A percentile compares a stretch with the other conserved stretches of the same genome.
Conservation (phyloP, 1,140 invertebrate species). For the Antheraea pernyi region DNA sequence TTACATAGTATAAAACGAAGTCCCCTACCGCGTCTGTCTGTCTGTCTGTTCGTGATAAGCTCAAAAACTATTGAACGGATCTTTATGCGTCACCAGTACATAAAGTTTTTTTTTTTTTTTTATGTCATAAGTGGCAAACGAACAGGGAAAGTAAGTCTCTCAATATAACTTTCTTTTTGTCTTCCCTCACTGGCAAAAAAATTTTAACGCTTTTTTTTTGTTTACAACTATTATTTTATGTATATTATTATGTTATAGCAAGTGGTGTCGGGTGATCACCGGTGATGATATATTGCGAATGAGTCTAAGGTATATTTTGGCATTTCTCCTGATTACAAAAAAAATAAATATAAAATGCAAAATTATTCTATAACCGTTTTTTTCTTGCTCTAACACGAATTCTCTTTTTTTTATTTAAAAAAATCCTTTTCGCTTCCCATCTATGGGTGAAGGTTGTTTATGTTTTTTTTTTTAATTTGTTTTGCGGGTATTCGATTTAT, state of each 20-base stretch:
- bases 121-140: no score
- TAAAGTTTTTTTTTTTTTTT: no score
- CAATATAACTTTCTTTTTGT: not conserved
- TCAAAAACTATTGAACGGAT: no score
- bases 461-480: not conserved
- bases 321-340: not conserved
- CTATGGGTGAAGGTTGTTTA: not conserved
- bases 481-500: not conserved
- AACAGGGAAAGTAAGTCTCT: conserved; percentile 66
- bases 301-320: conserved; percentile 71
- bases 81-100: no score
- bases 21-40: no score
- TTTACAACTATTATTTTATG: conserved; percentile 36
- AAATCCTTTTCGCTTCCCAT: not conserved
- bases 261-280: conserved; percentile 76
- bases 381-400: not conserved
- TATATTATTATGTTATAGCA: conserved; percentile 52
- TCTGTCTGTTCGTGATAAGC: no score
- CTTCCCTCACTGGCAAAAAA: not conserved
- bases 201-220: conserved; percentile 17
- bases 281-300: conserved; percentile 78
- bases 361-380: conserved; percentile 8
- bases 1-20: no score
- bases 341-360: not conserved
- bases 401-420: not conserved